A percentile compares a stretch with the other conserved stretches of the same genome.
Conservation (phyloP, 2,888 invertebrate species). For the Pammene fasciana region DNA sequence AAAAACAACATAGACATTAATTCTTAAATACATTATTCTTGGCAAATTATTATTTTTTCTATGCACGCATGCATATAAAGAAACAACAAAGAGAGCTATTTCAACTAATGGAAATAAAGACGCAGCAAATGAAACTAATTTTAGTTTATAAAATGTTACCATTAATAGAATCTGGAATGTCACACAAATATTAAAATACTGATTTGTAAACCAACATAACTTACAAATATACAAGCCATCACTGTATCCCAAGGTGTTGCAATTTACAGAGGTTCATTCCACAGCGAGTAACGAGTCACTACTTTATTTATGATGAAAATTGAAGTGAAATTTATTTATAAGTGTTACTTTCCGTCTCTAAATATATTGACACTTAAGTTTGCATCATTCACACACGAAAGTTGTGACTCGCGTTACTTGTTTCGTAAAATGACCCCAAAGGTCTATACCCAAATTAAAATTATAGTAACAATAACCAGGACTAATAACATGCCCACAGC, state of each 20-base stretch:
- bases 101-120: slow-evolving; percentile 49
- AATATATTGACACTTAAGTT: no score
- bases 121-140: slow-evolving; percentile 61
- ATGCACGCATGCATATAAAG: slow-evolving; percentile 47
- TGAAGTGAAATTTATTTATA: no score
- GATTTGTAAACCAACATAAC: slow-evolving; percentile 78
- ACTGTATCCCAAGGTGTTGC: slow-evolving; percentile 66
- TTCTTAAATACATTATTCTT: slow-evolving; percentile 46
- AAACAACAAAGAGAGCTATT: slow-evolving; percentile 62
- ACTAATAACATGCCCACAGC: slow-evolving; percentile 44
- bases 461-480: slow-evolving; percentile 50
- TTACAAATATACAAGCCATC: slow-evolving; percentile 73
- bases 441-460: slow-evolving; percentile 57
- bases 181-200: slow-evolving; percentile 82
- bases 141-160: slow-evolving; percentile 48
- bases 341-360: no score
- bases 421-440: not conserved
- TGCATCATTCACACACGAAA: no score
- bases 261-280: slow-evolving; percentile 44
- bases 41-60: slow-evolving; percentile 37
- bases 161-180: slow-evolving; percentile 78
- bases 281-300: no score
- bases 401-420: no score
- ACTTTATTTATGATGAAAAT: no score
- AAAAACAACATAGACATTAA: slow-evolving; percentile 54